Evolutionary conservation across 2,888 invertebrate genomes (phyloP).

Genomic region (Drosophila borborema): DNA sequence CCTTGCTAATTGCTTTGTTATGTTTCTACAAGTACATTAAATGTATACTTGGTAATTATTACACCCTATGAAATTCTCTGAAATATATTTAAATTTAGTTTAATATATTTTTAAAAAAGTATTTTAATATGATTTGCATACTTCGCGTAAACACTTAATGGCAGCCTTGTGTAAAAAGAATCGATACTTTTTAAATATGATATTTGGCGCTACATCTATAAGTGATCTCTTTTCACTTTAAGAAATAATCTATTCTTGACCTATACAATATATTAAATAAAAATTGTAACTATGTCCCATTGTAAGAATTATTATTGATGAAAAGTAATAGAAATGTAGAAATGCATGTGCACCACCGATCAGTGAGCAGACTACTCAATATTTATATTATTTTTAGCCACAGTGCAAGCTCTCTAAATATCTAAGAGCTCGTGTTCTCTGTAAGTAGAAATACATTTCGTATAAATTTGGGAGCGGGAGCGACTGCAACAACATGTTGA

Average conservation of each 20-base stretch:
- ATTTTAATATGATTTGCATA: conserved; percentile 6
- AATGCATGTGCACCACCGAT: background rate
- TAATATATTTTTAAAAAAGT: background rate
- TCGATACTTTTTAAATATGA: conserved; percentile 23
- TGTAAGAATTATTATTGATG: background rate
- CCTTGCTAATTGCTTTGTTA: background rate
- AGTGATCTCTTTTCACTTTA: background rate
- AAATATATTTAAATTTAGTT: background rate
- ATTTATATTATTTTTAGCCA: conserved; percentile 36
- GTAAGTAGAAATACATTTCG: conserved; percentile 30
- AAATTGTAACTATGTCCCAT: too few species aligned
- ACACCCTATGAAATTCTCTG: background rate
- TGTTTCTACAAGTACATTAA: background rate
- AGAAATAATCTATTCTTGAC: too few species aligned
- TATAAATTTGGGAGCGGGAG: conserved; percentile 26
- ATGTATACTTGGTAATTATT: background rate
- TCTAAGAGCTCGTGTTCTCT: conserved; percentile 17
- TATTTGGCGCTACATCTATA: background rate
- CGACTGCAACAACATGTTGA: conserved; percentile 72
- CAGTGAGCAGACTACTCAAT: background rate
- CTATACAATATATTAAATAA: background rate
- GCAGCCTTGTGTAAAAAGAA: background rate
- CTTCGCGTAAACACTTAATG: background rate
- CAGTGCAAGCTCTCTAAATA: conserved; percentile 14
- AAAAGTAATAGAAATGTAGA: background rate